A percentile compares a stretch with the other conserved stretches of the same genome.
These are phyloP conservation scores for Platycnemis pennipes DNA, from an alignment of 2,888 invertebrate genomes.

Conservation along the genomic window DNA sequence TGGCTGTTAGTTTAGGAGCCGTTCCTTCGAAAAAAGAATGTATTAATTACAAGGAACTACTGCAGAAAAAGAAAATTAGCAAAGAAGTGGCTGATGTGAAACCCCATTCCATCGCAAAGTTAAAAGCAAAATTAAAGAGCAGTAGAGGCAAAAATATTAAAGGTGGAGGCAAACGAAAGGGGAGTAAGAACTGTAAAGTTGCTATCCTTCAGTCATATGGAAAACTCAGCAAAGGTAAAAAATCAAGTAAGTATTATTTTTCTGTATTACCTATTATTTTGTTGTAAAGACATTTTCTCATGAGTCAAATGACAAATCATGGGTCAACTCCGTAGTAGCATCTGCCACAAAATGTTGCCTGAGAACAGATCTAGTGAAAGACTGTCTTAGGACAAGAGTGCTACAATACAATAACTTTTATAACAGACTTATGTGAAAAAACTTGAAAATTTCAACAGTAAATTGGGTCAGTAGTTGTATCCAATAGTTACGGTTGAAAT, in stretches of 20 bases:
- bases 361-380: no score
- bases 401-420: no score
- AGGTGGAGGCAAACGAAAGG: neutral
- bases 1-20: conserved; percentile 88
- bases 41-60: conserved; percentile 33
- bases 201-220: conserved; percentile 37
- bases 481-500: no score
- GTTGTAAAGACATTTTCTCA: no score
- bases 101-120: neutral
- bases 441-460: no score
- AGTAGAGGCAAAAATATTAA: neutral
- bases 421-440: no score
- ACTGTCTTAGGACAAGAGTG: no score
- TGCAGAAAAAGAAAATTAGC: neutral
- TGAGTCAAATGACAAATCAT: no score
- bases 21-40: conserved; percentile 15
- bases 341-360: no score
- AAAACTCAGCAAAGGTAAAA: conserved; percentile 9
- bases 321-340: no score
- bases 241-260: conserved; percentile 2
- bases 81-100: neutral
- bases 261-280: neutral
- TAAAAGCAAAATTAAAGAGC: conserved; percentile 23
- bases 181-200: neutral
- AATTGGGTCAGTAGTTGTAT: no score